phyloP scores from a whole-genome alignment of 2,888 invertebrate species.

The Thumatha senex region DNA sequence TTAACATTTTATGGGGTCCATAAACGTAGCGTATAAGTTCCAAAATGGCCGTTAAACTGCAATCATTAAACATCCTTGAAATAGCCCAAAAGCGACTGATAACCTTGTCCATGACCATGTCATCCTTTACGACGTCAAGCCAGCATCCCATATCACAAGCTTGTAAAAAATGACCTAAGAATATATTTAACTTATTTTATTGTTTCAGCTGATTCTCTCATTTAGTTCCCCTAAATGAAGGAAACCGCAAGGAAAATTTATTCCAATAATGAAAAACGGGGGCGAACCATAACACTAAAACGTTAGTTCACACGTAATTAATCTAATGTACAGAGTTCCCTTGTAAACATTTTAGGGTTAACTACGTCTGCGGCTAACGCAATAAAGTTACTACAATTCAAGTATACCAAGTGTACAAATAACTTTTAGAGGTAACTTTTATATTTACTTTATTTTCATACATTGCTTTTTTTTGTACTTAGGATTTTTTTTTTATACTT shows the following conservation, averaged over 20 bases:
- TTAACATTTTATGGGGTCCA: constrained; percentile 63
- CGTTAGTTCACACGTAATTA: constrained; percentile 68
- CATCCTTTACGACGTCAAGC: no score
- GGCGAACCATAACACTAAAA: constrained; percentile 49
- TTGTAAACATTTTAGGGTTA: constrained; percentile 37
- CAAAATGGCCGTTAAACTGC: constrained; percentile 65
- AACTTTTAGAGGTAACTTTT: constrained; percentile 7
- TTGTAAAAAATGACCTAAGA: constrained; percentile 1
- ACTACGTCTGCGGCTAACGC: constrained; percentile 13
- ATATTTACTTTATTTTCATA: background rate
- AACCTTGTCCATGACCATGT: no score
- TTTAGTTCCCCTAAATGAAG: background rate
- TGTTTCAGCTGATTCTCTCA: no score
- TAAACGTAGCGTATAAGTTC: constrained; percentile 54
- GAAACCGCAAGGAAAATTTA: constrained; percentile 31
- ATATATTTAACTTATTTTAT: no score
- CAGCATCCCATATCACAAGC: no score
- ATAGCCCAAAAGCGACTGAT: constrained; percentile 62
- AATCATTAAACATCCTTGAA: constrained; percentile 66
- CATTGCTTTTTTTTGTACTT: no score
- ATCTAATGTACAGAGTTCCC: constrained; percentile 49
- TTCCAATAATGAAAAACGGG: constrained; percentile 51
- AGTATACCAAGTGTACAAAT: constrained; percentile 17
- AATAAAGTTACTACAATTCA: constrained; percentile 13
- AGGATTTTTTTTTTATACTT: no score